Evolutionary conservation across 2,888 invertebrate genomes (phyloP).

Genomic region (Chouioia cunea): DNA sequence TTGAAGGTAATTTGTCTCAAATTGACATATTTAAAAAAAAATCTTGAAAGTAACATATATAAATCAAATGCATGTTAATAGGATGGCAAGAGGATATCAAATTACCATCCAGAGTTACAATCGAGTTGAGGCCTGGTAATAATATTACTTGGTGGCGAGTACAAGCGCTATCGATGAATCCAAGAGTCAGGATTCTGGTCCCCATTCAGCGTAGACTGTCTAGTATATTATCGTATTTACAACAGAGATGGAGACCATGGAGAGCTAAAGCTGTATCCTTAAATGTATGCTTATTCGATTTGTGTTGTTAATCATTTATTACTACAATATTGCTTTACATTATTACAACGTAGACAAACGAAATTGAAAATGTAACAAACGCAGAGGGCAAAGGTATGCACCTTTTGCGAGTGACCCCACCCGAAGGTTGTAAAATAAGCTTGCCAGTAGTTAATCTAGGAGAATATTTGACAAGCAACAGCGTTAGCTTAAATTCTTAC

Average conservation of each 20-base stretch:
- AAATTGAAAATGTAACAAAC: slow-evolving; percentile 51
- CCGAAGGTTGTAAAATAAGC: slow-evolving; percentile 76
- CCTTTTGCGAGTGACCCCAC: slow-evolving; percentile 69
- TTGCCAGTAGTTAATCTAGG: slow-evolving; percentile 81
- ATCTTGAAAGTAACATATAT: slow-evolving; percentile 28
- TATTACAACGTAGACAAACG: slow-evolving; percentile 38
- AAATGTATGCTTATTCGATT: slow-evolving; percentile 44
- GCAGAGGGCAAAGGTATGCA: slow-evolving; percentile 56
- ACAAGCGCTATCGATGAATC: slow-evolving; percentile 90
- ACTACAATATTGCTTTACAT: slow-evolving; percentile 22
- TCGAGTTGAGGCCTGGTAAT: slow-evolving; percentile 82
- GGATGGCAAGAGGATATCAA: slow-evolving; percentile 81
- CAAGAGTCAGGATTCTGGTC: slow-evolving; percentile 80
- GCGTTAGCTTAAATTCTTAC: slow-evolving; percentile 83
- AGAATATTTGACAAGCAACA: slow-evolving; percentile 82
- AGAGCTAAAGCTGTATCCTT: slow-evolving; percentile 75
- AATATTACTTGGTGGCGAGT: slow-evolving; percentile 87
- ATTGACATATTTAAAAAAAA: neutral
- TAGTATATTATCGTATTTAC: slow-evolving; percentile 79
- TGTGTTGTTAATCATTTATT: slow-evolving; percentile 10
- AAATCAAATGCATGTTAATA: slow-evolving; percentile 56
- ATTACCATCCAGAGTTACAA: slow-evolving; percentile 82
- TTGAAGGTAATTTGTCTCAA: slow-evolving; percentile 76
- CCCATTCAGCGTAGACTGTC: slow-evolving; percentile 82
- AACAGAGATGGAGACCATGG: slow-evolving; percentile 80